phyloP scores from a whole-genome alignment of 2,113 vertebrate genomes.

The Athene cunicularia region DNA sequence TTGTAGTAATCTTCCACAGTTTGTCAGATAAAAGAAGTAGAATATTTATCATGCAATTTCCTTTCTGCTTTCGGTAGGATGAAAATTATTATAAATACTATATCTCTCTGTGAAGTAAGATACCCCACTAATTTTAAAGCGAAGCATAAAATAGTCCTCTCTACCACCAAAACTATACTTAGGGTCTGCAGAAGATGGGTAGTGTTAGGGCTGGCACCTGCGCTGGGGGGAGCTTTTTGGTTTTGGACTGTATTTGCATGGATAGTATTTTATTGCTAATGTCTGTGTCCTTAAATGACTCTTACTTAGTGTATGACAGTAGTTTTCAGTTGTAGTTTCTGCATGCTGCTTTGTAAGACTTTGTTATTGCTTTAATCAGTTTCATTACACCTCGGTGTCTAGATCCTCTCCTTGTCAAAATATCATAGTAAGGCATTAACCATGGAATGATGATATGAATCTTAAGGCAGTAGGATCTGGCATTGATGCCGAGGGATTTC shows the following conservation, averaged over 20 bases:
- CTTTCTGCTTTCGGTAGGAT: neutral
- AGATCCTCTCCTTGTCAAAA: conserved; percentile 65
- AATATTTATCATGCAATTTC: neutral
- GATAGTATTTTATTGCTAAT: conserved; percentile 9
- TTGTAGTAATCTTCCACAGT: neutral
- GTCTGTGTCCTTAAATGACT: conserved; percentile 65
- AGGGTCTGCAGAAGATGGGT: neutral
- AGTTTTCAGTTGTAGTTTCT: conserved; percentile 64
- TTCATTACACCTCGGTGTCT: conserved; percentile 67
- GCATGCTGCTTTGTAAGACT: conserved; percentile 65
- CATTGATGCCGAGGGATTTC: conserved; percentile 47
- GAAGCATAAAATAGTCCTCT: neutral
- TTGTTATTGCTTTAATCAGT: conserved; percentile 70
- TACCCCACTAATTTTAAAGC: neutral
- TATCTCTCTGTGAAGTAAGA: neutral
- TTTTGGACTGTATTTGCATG: neutral
- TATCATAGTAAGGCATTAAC: conserved; percentile 68
- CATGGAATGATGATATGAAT: conserved; percentile 58
- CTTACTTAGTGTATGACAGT: conserved; percentile 48
- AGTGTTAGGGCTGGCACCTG: neutral
- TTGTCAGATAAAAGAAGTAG: neutral
- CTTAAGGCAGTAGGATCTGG: conserved; percentile 65
- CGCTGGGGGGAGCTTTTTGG: neutral
- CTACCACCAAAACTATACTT: neutral
- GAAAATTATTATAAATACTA: neutral